Conservation (phyloP, 2,113 vertebrate genomes). For the Todiramphus saurophagus region DNA sequence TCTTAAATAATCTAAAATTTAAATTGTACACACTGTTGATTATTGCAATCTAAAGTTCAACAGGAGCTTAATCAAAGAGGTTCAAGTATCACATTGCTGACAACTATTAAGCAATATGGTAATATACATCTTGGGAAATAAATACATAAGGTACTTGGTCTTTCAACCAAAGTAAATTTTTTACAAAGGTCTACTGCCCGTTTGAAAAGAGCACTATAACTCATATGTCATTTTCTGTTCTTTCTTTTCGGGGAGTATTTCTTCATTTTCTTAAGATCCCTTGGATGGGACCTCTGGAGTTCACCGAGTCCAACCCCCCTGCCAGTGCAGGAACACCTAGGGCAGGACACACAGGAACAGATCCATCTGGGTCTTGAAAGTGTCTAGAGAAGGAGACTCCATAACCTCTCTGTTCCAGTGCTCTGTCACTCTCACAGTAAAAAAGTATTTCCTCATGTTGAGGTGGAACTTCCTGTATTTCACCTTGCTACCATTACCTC, state of each 20-base stretch:
- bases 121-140: slow-evolving; percentile 62
- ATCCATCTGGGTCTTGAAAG: no score
- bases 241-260: background rate
- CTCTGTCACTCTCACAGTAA: no score
- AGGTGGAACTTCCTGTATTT: no score
- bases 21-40: slow-evolving; percentile 78
- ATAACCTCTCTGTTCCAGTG: no score
- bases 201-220: background rate
- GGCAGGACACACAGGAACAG: no score
- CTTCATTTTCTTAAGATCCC: background rate
- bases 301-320: no score
- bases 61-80: slow-evolving; percentile 78
- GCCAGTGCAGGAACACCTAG: no score
- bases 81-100: slow-evolving; percentile 66
- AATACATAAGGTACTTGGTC: slow-evolving; percentile 47
- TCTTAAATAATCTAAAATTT: slow-evolving; percentile 81
- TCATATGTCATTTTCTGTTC: background rate
- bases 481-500: no score
- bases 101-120: slow-evolving; percentile 65
- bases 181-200: background rate
- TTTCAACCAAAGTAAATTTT: slow-evolving; percentile 34
- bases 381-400: no score
- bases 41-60: slow-evolving; percentile 82
- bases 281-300: no score
- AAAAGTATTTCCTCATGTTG: no score